phyloP scores from a whole-genome alignment of 2,113 vertebrate genomes.

The Neoarius graeffei region DNA sequence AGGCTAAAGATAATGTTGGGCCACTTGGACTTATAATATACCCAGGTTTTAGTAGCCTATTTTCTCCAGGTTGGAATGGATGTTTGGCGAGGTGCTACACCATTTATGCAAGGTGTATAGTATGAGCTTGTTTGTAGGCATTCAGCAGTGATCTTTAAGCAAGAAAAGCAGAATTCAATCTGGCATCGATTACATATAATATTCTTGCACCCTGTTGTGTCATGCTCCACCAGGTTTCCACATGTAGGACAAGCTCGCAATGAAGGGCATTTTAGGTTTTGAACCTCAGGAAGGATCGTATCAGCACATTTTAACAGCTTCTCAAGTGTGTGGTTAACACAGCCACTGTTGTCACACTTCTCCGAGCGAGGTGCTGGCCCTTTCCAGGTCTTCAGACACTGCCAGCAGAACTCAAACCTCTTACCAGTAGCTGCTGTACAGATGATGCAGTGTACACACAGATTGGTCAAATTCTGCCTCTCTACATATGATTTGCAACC shows the following conservation, averaged over 20 bases:
- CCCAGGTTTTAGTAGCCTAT: neutral
- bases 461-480: slow-evolving; percentile 63
- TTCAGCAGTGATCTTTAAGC: slow-evolving; percentile 64
- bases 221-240: slow-evolving; percentile 67
- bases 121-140: slow-evolving; percentile 57
- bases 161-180: slow-evolving; percentile 75
- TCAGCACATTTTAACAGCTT: slow-evolving; percentile 50
- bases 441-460: slow-evolving; percentile 64
- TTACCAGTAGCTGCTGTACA: slow-evolving; percentile 50
- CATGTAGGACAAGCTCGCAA: slow-evolving; percentile 74
- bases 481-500: slow-evolving; percentile 64
- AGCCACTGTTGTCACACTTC: slow-evolving; percentile 65
- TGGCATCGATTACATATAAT: slow-evolving; percentile 70
- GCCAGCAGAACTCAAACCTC: slow-evolving; percentile 67
- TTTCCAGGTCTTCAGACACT: slow-evolving; percentile 70
- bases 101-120: slow-evolving; percentile 62
- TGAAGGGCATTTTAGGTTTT: slow-evolving; percentile 58
- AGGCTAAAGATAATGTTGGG: no score
- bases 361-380: slow-evolving; percentile 64
- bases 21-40: neutral
- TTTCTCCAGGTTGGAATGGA: slow-evolving; percentile 67
- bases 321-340: slow-evolving; percentile 59
- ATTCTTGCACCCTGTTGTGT: slow-evolving; percentile 72
- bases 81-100: slow-evolving; percentile 69
- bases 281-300: slow-evolving; percentile 31